Evolutionary conservation across 2,113 vertebrate species (phyloP), one percentile per base, ranked within the genome.

Genomic region (Leptodactylus fuscus): DNA sequence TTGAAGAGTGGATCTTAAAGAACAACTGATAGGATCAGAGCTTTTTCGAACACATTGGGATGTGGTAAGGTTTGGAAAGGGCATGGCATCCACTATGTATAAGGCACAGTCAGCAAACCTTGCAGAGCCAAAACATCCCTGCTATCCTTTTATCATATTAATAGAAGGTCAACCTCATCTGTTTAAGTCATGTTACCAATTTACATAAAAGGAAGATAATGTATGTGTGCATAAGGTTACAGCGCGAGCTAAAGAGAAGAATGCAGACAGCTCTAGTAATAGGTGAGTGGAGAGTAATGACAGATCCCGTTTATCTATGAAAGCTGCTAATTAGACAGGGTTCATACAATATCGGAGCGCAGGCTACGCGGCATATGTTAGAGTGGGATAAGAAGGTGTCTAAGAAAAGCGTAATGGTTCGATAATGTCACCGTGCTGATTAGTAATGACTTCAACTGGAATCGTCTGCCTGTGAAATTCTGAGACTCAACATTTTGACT

Each of bases 261-360:
- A 81, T 62, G 51, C 41, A 38, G 84, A 65, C 76, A 58, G 65
- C 65, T 71, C 34, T 27, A 41, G 65, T 48, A 78, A 86, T 77
- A 86, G 82, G 82, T 76, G 70, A 73, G 81, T 32, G 38, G 70
- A 75, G 65, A 73, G 67, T 69, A 79, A 73, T 86, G 84, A 86
- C 84, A 86, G 76, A 70, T 71, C 36, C 78, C 51, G 48, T 60
- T 81, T 85, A 85, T 79, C 83, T 79, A 65, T 86, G 77, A 80
- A 86, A 86, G n/a, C 84, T 81, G 76, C 84, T 86, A 86, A 86
- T 86, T 86, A 80, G 76, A 80, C 34, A 80, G 65, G 18, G 84
- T 86, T 86, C 76, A 71, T 60, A 49, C 83, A 85, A 77, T 77
- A 85, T 80, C 84, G 78, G 38, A 81, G 65, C 44, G 76, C 76